Base-by-base conservation (phyloP, 2,113 vertebrate genomes). In the Lipophrys pholis region DNA sequence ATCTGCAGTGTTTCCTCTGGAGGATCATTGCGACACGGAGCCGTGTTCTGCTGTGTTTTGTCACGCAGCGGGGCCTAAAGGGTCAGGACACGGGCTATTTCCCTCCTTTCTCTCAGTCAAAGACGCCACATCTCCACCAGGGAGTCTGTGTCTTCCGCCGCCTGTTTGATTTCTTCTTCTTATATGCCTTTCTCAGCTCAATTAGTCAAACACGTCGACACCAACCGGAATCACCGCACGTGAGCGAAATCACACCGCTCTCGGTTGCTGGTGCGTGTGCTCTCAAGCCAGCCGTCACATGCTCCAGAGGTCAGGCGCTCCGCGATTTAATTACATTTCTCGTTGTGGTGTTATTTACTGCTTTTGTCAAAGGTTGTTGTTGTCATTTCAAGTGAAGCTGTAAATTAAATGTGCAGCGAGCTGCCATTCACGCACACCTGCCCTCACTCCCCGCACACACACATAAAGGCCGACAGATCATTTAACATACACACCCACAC, bases 201-300 rank as follows among this genome's bases (percentile, higher is more conserved):
- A 75, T 91, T 89, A 88, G 87, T 91, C 80, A 66, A 56, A 54
- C 64, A 66, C 80, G 71, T 83, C 21, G 82, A 91, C 82, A 78
- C 73, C 76, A 54, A 16, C 52, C 83, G 57, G 82, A 88, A 67
- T 77, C 72, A 46, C 57, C 50, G 68, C 60, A 78, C 72, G 70
- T 81, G 83, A 86, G 60, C 84, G 79, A 87, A 85, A 90, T 78
- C 50, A 83, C 59, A 77, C 54, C 54, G 63, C 69, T 50, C 41
- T 45, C 15, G 14, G 8, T 49, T 9, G 38, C 50, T 36, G 6
- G 16, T 21, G 49, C 11, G 74, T 30, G 3, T 62, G 57, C 9
- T 60, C 42, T 40, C 68, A 15, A 43, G 64, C 50, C 69, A 53
- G 54, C 51, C 59, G 57, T 76, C 61, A 35, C 38, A 15, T 67